Evolutionary conservation across 2,113 vertebrate genomes (phyloP).

Genomic region (Acrocephalus kingi): DNA sequence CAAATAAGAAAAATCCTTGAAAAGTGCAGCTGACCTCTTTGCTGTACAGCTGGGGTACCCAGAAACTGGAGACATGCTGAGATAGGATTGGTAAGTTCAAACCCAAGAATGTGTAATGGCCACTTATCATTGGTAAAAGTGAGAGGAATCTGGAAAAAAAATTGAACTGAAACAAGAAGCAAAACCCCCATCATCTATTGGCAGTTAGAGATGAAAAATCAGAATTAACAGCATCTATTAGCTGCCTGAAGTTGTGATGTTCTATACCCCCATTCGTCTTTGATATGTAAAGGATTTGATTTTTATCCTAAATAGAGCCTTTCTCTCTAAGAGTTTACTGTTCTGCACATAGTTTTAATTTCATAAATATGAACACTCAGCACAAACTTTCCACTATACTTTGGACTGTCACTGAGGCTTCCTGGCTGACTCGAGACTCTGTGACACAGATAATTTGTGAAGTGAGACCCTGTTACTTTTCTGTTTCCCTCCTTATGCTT

Average conservation of each 20-base stretch:
- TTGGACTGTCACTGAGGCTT: neutral
- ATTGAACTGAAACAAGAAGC: neutral
- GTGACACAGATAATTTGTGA: neutral
- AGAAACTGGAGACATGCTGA: neutral
- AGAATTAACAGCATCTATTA: neutral
- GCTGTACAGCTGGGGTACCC: neutral
- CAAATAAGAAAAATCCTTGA: neutral
- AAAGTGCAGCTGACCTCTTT: neutral
- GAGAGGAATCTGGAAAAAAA: neutral
- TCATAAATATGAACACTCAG: neutral
- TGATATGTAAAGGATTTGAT: neutral
- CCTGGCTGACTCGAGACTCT: neutral
- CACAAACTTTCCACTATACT: neutral
- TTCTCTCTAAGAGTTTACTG: neutral
- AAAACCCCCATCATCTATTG: neutral
- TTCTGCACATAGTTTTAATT: neutral
- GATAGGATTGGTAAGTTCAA: rapidly evolving
- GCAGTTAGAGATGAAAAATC: neutral
- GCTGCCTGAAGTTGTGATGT: neutral
- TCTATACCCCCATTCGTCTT: neutral
- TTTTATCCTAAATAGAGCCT: neutral
- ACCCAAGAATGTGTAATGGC: neutral
- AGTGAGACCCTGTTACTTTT: neutral
- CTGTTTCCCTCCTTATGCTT: neutral
- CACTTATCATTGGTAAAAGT: neutral